Evolutionary conservation across 1,140 invertebrate species (phyloP), one percentile per base, ranked within the genome.

Genomic region (Heliconius hermathena): DNA sequence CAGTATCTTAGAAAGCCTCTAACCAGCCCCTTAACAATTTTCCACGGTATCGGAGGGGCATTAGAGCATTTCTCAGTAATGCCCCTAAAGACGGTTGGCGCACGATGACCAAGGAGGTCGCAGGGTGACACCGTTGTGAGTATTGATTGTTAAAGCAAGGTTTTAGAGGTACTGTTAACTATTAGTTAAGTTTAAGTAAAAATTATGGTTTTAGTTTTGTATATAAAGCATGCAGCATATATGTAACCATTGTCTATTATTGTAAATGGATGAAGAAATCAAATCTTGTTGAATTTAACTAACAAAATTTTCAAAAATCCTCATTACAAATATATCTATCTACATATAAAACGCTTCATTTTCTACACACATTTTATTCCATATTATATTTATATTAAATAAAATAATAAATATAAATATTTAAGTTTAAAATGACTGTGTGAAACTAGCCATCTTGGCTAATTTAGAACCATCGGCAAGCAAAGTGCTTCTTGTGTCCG

Each of bases 1-100:
- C 91, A 93, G 88, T 86, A 87, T 93, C 92, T 93, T 90, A 92
- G 93, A 93, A 93, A 93, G 93, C 93, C 91, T 85, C 91, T 91
- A 92, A 93, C 90, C 91, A 92, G 84, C 90, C 92, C 92, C 93
- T 93, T 94, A 93, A 93, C 92, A 94, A 90, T 94, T 93, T 94
- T 93, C 92, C 90, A 89, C 85, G 84, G 92, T 91, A 92, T 94
- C 88, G 91, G 75, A 90, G 86, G 81, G 87, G 91, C 90, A 93
- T 93, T 94, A 94, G 91, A 93, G 91, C 90, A 93, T 93, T 94
- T 93, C 88, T 81, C 88, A 83, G 91, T 94, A 94, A 94, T 93
- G 91, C 91, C 87, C 88, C 90, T 91, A 93, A 94, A 93, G 92
- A 93, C 88, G 90, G 85, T 89, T 89, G 90, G 82, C 82, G 86